A percentile compares a stretch with the other conserved stretches of the same genome.
phyloP scores from a whole-genome alignment of 2,113 vertebrate genomes.

The Dromaius novaehollandiae region DNA sequence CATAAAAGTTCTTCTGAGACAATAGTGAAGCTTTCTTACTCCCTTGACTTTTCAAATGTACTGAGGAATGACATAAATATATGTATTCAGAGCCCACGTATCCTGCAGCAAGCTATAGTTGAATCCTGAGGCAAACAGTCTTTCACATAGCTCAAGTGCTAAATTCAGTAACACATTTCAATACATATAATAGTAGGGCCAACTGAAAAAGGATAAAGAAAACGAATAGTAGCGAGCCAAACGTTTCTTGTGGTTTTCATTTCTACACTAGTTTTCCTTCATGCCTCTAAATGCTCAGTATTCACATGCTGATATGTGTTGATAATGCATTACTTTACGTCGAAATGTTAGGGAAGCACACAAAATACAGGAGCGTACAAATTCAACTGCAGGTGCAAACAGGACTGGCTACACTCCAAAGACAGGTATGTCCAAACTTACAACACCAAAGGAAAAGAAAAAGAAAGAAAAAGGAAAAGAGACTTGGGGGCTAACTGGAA shows the following conservation, averaged over 20 bases:
- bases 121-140: background rate
- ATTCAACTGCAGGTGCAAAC: background rate
- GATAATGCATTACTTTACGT: background rate
- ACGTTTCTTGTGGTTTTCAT: background rate
- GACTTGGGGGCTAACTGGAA: background rate
- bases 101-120: background rate
- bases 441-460: background rate
- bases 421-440: background rate
- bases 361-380: rapidly evolving
- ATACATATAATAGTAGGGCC: background rate
- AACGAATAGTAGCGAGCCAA: background rate
- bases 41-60: background rate
- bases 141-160: background rate
- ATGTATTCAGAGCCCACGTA: background rate
- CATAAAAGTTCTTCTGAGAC: background rate
- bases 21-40: background rate
- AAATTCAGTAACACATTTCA: background rate
- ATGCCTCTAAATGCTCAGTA: background rate
- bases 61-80: background rate
- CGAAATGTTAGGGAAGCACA: background rate
- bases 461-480: background rate
- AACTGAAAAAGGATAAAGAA: background rate
- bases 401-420: background rate
- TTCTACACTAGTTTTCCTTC: background rate
- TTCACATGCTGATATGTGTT: background rate